These are phyloP conservation scores for Strigamia crassipes DNA, from an alignment of 2,888 invertebrate species.

Conservation along the genomic window DNA sequence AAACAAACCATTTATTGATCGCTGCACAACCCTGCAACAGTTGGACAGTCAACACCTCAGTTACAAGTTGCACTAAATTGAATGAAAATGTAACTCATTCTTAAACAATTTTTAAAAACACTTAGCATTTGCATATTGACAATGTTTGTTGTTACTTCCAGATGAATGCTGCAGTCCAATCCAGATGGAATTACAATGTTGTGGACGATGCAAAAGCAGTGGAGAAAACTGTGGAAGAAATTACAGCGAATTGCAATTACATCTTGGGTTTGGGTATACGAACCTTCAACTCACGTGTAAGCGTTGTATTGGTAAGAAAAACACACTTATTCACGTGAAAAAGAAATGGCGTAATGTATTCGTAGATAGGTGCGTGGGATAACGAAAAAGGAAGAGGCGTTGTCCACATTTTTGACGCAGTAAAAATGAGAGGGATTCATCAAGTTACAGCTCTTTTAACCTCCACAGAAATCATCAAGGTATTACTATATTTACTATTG, in stretches of 20 bases:
- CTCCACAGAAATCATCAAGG: conserved; percentile 35
- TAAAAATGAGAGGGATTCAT: conserved; percentile 36
- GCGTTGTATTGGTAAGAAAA: neutral
- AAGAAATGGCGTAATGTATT: neutral
- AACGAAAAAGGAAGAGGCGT: conserved; percentile 22
- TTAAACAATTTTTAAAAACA: neutral
- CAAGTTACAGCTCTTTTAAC: neutral
- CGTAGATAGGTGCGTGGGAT: conserved; percentile 37
- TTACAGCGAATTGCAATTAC: neutral
- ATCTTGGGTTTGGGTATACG: neutral
- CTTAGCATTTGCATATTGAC: too few relatives aligned
- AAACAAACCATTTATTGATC: neutral
- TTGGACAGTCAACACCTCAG: neutral
- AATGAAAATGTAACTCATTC: neutral
- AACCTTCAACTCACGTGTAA: neutral
- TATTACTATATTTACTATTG: neutral
- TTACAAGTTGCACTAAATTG: neutral
- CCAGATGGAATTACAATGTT: conserved; percentile 3
- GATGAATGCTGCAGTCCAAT: conserved; percentile 39
- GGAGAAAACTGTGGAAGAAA: conserved; percentile 25
- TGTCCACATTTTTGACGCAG: conserved; percentile 42
- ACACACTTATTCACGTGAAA: neutral
- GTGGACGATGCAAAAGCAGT: neutral
- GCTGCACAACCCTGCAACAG: neutral
- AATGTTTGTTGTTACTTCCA: neutral